Evolutionary conservation across 2,113 vertebrate genomes (phyloP), one percentile per base, ranked within the genome.

Genomic region (Ceyx melanurus): DNA sequence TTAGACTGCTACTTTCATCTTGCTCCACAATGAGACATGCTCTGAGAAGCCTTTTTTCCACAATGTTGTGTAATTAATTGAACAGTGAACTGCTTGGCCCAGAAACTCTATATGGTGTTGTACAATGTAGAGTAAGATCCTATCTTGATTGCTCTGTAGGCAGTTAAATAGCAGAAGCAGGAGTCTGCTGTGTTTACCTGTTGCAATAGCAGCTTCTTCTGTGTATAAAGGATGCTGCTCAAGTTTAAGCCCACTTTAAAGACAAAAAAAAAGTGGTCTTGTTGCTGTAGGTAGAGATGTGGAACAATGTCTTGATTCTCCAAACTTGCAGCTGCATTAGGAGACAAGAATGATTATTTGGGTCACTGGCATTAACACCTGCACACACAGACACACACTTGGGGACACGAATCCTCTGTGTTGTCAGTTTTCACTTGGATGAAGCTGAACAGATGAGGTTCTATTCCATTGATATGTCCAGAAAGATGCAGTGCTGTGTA

Each of bases 311-410:
- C 17, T 73, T 26, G 31, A 31, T 51, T 46, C 28, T 68, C 17
- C 29, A 25, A 6, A 22, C 64, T 40, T 72, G 9, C 21, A 68
- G 22, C 62, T 1, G 0, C 6, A 0, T n/a, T 23, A 31, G 35
- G 20, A 29, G 15, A 29, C 14, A 6, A 82, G 17, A 8, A 10
- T 67, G 16, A 37, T 4, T 74, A 4, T 62, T 19, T 28, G 12
- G 6, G 7, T 78, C 33, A 11, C 21, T 42, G 46, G 42, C 46
- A 81, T 29, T 94, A 40, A 12, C 13, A 61, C 8, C 28, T 57
- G 7, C 0, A 1, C 5, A 7, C 21, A 11, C 6, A 2, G 45
- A 1, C 4, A 7, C 21, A 11, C 8, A 2, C 48, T 33, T 54
- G 50, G 29, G 68, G 68, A n/a, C 11, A 10, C 15, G 83, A 5